These are phyloP conservation scores for Tragelaphus scriptus DNA, from an alignment of 2,113 vertebrate genomes.

Conservation along the genomic window DNA sequence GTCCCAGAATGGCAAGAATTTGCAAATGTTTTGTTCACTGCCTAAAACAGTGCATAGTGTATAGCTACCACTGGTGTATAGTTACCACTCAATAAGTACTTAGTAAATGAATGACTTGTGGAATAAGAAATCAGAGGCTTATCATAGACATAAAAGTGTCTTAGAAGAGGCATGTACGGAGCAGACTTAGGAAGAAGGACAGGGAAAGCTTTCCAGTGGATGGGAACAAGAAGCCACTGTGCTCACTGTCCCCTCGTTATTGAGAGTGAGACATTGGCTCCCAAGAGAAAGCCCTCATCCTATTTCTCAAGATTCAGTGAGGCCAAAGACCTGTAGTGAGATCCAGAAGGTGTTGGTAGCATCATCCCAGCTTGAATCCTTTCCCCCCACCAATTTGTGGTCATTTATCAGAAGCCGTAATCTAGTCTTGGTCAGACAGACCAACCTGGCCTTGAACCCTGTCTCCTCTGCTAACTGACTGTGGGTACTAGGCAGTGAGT, in stretches of 20 bases:
- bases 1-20: not conserved
- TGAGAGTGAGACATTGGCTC: not conserved
- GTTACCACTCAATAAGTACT: not conserved
- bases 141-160: not conserved
- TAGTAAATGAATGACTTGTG: not conserved
- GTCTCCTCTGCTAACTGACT: not conserved
- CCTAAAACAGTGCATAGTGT: not conserved
- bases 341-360: not conserved
- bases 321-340: not conserved
- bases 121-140: not conserved
- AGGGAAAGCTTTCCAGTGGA: not conserved
- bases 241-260: not conserved
- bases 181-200: not conserved
- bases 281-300: not conserved
- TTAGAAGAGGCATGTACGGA: not conserved
- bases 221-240: not conserved
- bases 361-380: not conserved
- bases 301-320: not conserved
- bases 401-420: not conserved
- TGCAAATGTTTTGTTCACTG: slow-evolving; percentile 33
- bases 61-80: not conserved
- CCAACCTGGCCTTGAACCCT: not conserved
- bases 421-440: not conserved
- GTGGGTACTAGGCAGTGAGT: not conserved
- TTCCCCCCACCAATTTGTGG: not conserved